phyloP scores from a whole-genome alignment of 2,888 invertebrate species.

The Taphrorychus bicolor region DNA sequence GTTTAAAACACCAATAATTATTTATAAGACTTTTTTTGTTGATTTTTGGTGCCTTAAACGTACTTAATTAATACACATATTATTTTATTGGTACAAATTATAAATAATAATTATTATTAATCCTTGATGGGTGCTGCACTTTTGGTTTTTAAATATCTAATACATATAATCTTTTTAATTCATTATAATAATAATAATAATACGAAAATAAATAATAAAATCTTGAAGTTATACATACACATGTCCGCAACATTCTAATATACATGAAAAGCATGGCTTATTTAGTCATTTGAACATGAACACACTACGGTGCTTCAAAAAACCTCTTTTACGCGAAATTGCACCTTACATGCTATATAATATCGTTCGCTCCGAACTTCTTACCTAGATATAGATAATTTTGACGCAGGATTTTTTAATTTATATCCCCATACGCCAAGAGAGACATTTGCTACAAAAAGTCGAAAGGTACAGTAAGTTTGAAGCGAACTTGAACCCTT shows the following conservation, averaged over 20 bases:
- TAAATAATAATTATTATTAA: too few relatives aligned
- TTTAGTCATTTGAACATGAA: conserved; percentile 47
- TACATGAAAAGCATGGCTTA: background rate
- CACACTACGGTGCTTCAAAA: conserved; percentile 61
- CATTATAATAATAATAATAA: background rate
- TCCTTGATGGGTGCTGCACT: too few relatives aligned
- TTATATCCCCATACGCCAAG: conserved; percentile 52
- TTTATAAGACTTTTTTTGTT: too few relatives aligned
- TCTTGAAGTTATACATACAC: conserved; percentile 44
- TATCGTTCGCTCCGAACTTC: conserved; percentile 43
- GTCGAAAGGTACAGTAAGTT: background rate
- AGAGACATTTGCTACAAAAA: conserved; percentile 8
- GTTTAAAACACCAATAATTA: conserved; percentile 1
- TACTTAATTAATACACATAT: too few relatives aligned
- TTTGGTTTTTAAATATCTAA: too few relatives aligned
- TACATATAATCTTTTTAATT: conserved; percentile 21
- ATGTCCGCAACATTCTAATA: conserved; percentile 37
- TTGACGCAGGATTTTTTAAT: conserved; percentile 54
- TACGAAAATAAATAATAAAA: conserved; percentile 35
- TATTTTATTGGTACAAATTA: too few relatives aligned
- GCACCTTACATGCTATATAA: conserved; percentile 31
- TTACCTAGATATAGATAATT: conserved; percentile 34
- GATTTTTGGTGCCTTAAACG: too few relatives aligned
- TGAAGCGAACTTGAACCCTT: background rate
- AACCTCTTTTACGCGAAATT: background rate